Evolutionary conservation across 53 echinoderm and acorn worm genomes (phyloP), one percentile per base, ranked within the genome.

Genomic region (Astropecten irregularis): DNA sequence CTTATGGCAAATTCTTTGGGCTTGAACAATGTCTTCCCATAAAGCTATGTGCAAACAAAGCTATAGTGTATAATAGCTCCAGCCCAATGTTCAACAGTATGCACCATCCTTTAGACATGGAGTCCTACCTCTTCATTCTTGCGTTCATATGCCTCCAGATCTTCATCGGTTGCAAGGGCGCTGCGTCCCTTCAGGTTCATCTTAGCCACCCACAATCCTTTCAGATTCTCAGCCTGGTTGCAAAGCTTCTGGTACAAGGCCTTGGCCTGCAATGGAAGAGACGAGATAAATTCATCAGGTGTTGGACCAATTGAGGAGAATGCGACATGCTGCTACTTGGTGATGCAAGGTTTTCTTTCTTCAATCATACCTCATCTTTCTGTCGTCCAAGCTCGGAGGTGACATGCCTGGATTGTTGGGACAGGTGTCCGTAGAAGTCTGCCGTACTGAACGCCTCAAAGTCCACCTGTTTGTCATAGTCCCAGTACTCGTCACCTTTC

Each of bases 181-280:
- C 88, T 77, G 73, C 87, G 89, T 13, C 97, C 94, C 61, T 87
- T 87, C 28, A 97, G 83, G 87, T 94, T 97, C 69, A 94, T 85
- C 84, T 97, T 96, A 49, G 99, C 99, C 83, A 94, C 93, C 99
- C 97, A 96, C 37, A 97, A 89, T 92, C 99, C 99, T 56, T 97
- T 97, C 58, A 97, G 94, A 34, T 94, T 92, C 76, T 94, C 88
- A 0, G 94, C 86, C 40, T 97, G 99, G 82, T 97, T 94, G 69
- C 66, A 77, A 26, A 97, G 77, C 44, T 97, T 94, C 58, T 92
- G 99, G 79, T 94, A 97, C 20, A 97, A 74, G 7, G 88, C 87
- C 81, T 97, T 97, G 40, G 99, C 99, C 94, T 97, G 69, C 1
- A n/a, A 52, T 18, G 39, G 22, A 31, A 46, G 5, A 90, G 16